Conservation (phyloP, 2,113 vertebrate species). For the Mobula hypostoma region DNA sequence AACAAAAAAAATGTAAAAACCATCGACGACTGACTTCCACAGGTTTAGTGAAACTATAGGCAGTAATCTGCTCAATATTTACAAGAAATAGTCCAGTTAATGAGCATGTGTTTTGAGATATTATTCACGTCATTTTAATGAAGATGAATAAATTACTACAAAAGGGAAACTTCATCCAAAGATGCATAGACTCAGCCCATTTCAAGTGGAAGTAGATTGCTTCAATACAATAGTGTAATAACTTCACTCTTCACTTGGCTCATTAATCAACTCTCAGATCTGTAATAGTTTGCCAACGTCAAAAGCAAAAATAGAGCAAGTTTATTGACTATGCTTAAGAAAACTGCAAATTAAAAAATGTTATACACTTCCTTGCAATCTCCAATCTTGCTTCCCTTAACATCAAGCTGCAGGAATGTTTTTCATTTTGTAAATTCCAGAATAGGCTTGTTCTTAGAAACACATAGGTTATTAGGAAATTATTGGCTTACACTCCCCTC, state of each 20-base stretch:
- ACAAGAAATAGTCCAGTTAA: neutral
- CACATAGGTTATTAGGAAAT: neutral
- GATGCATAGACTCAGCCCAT: neutral
- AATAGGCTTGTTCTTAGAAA: neutral
- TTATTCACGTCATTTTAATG: neutral
- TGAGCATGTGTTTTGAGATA: neutral
- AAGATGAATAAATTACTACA: constrained; percentile 16
- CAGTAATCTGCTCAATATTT: neutral
- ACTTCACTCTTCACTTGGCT: neutral
- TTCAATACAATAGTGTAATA: neutral
- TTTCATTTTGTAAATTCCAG: neutral
- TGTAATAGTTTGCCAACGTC: neutral
- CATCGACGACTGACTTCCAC: neutral
- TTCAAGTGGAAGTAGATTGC: neutral
- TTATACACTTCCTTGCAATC: neutral
- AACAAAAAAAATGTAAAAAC: neutral
- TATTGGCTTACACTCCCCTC: neutral
- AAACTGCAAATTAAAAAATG: constrained; percentile 8
- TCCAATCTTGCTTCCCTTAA: neutral
- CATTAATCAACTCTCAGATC: neutral
- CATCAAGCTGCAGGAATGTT: neutral
- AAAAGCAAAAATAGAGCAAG: neutral
- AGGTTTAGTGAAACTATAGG: neutral
- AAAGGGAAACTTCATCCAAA: neutral
- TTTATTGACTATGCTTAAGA: constrained; percentile 1